phyloP scores from a whole-genome alignment of 2,888 invertebrate species.

The Parnassius orleans region DNA sequence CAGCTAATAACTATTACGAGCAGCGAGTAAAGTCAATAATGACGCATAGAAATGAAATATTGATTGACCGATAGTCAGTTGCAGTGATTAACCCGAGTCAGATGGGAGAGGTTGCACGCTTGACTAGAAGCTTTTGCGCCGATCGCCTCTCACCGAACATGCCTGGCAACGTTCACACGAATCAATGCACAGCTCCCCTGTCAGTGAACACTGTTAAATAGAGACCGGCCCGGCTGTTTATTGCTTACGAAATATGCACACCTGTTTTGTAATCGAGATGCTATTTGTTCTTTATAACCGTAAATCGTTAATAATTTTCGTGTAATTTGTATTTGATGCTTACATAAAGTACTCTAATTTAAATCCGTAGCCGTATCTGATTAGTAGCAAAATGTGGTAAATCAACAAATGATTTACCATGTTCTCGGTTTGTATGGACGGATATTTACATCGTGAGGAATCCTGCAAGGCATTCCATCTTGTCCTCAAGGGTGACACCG shows the following conservation, averaged over 20 bases:
- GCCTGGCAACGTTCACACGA: conserved; percentile 62
- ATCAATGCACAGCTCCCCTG: conserved; percentile 60
- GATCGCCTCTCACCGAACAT: conserved; percentile 58
- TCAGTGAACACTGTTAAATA: conserved; percentile 39
- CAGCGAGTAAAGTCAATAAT: conserved; percentile 32
- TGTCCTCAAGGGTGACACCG: too few relatives aligned
- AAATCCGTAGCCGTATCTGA: too few relatives aligned
- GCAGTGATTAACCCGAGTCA: conserved; percentile 38
- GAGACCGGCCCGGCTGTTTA: conserved; percentile 28
- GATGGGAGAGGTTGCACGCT: conserved; percentile 47
- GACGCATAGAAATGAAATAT: conserved; percentile 41
- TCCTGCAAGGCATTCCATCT: too few relatives aligned
- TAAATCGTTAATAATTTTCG: background rate
- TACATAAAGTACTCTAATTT: too few relatives aligned
- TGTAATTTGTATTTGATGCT: background rate
- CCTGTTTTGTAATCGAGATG: conserved; percentile 18
- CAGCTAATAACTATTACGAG: too few relatives aligned
- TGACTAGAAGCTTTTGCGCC: conserved; percentile 62
- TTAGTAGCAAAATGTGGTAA: too few relatives aligned
- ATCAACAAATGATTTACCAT: too few relatives aligned
- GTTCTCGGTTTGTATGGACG: too few relatives aligned
- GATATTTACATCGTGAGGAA: too few relatives aligned
- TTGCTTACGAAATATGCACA: conserved; percentile 24
- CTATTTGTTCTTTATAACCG: conserved; percentile 3
- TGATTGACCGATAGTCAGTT: conserved; percentile 63